These are phyloP conservation scores for Gymnogyps californianus DNA, from an alignment of 2,113 vertebrate species.

Conservation along the genomic window DNA sequence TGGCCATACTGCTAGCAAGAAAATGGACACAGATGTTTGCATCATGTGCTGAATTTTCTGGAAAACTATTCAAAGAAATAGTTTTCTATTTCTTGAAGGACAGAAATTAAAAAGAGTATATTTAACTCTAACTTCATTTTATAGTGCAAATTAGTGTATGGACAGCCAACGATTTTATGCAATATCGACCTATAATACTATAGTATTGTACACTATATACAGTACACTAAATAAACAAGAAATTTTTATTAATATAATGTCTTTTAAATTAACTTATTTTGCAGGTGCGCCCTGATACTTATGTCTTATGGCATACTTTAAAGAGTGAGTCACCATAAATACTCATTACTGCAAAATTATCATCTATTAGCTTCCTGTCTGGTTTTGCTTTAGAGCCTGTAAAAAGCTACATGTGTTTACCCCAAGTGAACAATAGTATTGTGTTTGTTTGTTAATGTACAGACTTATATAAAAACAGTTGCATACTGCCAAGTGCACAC, in stretches of 20 bases:
- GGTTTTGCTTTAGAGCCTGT: background rate
- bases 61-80: background rate
- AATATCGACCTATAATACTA: background rate
- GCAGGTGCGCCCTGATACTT: background rate
- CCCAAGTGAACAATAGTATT: background rate
- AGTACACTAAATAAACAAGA: background rate
- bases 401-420: background rate
- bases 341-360: background rate
- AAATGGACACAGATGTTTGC: background rate
- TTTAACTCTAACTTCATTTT: background rate
- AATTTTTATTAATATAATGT: background rate
- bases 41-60: background rate
- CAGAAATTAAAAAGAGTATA: background rate
- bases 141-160: background rate
- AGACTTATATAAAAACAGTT: background rate
- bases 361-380: background rate
- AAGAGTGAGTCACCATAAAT: background rate
- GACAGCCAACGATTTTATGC: background rate
- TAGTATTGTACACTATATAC: background rate
- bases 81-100: background rate
- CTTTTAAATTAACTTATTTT: background rate
- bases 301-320: background rate
- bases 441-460: background rate
- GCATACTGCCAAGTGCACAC: background rate
- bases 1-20: background rate